These are phyloP conservation scores for Sylvilagus bachmani DNA, from an alignment of 2,113 vertebrate species.

Conservation along the genomic window DNA sequence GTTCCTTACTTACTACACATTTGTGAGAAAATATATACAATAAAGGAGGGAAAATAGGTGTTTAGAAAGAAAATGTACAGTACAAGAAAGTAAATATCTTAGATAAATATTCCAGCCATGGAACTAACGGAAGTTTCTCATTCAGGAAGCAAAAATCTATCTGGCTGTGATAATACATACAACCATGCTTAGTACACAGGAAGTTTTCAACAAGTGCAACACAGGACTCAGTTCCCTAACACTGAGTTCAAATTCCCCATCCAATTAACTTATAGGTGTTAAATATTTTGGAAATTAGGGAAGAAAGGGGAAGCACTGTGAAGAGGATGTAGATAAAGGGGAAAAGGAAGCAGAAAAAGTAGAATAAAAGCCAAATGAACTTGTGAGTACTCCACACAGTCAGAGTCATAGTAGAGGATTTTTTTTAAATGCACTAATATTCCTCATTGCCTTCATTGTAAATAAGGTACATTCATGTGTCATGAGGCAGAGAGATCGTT, in stretches of 20 bases:
- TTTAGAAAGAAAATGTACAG: background rate
- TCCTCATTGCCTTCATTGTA: background rate
- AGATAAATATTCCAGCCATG: background rate
- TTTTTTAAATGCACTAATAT: background rate
- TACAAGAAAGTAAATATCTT: background rate
- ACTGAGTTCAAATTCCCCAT: background rate
- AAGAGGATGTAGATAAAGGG: background rate
- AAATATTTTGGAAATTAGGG: background rate
- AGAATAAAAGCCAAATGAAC: background rate
- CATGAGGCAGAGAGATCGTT: background rate
- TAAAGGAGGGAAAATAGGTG: background rate
- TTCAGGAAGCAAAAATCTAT: background rate
- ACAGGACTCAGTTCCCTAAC: background rate
- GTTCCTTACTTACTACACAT: background rate
- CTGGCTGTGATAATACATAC: background rate
- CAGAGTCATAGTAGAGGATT: background rate
- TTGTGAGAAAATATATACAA: slow-evolving; percentile 16
- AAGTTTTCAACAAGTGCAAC: too few species aligned
- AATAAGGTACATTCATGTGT: background rate
- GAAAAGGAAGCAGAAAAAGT: background rate
- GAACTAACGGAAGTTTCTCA: background rate
- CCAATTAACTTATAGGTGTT: background rate
- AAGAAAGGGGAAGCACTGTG: background rate
- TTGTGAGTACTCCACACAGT: background rate
- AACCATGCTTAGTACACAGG: background rate